Evolutionary conservation across 2,113 vertebrate genomes (phyloP).

Genomic region (Myxocyprinus asiaticus): DNA sequence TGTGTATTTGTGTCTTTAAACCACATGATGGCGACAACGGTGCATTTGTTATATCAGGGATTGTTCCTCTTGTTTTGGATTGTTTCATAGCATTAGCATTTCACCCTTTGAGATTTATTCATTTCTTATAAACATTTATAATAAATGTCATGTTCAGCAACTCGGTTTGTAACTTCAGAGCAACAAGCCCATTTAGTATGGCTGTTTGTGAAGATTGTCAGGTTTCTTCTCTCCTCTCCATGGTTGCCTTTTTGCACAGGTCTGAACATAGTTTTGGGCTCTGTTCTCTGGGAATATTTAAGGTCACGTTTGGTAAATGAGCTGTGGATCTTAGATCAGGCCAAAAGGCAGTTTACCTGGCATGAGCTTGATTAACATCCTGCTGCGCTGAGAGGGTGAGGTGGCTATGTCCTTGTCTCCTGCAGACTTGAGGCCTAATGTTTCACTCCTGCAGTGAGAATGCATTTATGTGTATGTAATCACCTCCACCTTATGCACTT

Average conservation of each 20-base stretch:
- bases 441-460: constrained; percentile 42
- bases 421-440: constrained; percentile 39
- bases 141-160: not conserved
- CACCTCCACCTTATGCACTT: constrained; percentile 12
- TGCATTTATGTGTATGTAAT: constrained; percentile 53
- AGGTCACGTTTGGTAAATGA: not conserved
- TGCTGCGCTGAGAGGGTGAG: constrained; percentile 46
- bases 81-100: not conserved
- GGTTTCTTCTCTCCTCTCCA: not conserved
- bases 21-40: constrained; percentile 35
- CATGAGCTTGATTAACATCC: constrained; percentile 45
- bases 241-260: not conserved
- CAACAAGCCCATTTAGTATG: not conserved
- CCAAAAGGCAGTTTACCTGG: constrained; percentile 29
- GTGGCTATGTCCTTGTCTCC: constrained; percentile 52
- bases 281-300: not conserved
- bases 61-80: not conserved
- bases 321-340: constrained; percentile 34
- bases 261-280: not conserved
- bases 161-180: not conserved
- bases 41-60: not conserved
- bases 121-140: not conserved
- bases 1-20: not conserved
- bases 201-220: not conserved
- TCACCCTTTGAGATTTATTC: not conserved